phyloP scores from a whole-genome alignment of 2,113 vertebrate species.

The Colaptes auratus region DNA sequence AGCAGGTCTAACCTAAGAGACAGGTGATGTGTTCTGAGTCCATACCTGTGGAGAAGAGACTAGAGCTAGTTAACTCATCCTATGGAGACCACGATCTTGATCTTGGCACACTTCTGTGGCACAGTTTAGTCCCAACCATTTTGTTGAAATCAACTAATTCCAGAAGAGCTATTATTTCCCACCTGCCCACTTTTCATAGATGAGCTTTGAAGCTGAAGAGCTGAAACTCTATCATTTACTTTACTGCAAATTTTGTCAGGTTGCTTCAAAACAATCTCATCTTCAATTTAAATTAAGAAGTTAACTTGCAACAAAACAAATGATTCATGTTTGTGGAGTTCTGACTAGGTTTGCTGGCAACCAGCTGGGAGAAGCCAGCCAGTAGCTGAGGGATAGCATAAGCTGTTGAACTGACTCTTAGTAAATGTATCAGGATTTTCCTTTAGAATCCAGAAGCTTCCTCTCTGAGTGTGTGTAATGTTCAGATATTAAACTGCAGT shows the following conservation, averaged over 20 bases:
- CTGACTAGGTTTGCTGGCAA: not conserved
- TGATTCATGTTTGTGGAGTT: not conserved
- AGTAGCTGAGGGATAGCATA: not conserved
- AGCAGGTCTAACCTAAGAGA: not conserved
- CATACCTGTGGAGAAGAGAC: not conserved
- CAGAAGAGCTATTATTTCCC: not conserved
- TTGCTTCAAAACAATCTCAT: constrained; percentile 25
- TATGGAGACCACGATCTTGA: not conserved
- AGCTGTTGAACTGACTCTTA: not conserved
- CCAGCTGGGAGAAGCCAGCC: not conserved
- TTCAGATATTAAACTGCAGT: not conserved
- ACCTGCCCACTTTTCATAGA: not conserved
- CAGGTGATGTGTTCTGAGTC: not conserved
- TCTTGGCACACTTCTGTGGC: not conserved
- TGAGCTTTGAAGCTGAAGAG: not conserved
- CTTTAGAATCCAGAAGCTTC: not conserved
- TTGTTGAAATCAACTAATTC: not conserved
- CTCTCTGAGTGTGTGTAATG: not conserved
- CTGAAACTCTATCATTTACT: not conserved
- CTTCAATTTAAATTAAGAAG: constrained; percentile 19
- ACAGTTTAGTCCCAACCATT: not conserved
- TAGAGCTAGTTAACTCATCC: not conserved
- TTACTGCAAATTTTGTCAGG: not conserved
- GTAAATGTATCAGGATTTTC: not conserved
- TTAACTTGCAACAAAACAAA: not conserved